A percentile compares a stretch with the other conserved stretches of the same genome.
Conservation (phyloP, 2,797 vertebrate species). For the Halcyon chelicuti region DNA sequence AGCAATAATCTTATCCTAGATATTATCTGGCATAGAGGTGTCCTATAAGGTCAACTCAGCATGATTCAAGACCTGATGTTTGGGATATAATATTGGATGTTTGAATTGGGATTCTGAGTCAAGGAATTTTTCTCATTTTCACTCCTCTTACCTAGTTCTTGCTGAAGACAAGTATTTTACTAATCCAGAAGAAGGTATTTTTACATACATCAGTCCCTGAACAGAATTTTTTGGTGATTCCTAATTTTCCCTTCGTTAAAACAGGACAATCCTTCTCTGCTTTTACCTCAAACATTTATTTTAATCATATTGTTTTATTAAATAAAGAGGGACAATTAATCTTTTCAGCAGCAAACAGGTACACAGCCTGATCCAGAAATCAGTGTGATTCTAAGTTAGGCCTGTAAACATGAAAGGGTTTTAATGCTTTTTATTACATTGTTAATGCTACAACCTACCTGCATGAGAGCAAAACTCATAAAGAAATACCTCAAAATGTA, state of each 20-base stretch:
- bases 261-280: background rate
- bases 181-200: background rate
- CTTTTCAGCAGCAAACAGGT: background rate
- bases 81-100: background rate
- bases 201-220: background rate
- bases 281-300: background rate
- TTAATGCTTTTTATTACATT: background rate
- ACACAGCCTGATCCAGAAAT: background rate
- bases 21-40: background rate
- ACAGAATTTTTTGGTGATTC: background rate
- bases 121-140: background rate
- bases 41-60: background rate
- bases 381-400: background rate
- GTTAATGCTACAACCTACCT: background rate
- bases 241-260: background rate
- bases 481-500: background rate
- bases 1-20: background rate
- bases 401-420: background rate
- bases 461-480: background rate
- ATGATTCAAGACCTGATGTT: background rate
- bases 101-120: background rate
- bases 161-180: background rate
- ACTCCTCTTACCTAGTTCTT: background rate
- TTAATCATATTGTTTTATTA: background rate
- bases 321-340: background rate